Percentiles rank a stretch among this genome's conserved stretches.
phyloP scores from a whole-genome alignment of 1,140 invertebrate genomes.

The Meloidogyne hapla region DNA sequence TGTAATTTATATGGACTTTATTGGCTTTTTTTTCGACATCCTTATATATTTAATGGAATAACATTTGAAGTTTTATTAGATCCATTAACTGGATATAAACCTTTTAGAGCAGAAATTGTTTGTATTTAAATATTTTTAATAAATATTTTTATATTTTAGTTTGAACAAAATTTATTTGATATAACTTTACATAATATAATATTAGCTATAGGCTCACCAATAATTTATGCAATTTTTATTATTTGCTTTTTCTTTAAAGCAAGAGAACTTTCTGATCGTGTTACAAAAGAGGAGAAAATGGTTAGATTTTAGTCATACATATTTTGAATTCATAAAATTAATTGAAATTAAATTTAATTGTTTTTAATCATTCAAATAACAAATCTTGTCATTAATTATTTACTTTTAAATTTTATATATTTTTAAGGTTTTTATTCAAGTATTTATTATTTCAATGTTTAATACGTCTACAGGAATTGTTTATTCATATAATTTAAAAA shows the following conservation, averaged over 20 bases:
- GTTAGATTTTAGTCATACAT: not conserved
- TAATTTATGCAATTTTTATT: constrained; percentile 5
- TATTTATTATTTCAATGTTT: constrained; percentile 15
- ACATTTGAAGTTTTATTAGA: constrained; percentile 3
- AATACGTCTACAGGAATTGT: constrained; percentile 1
- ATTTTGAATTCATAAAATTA: too few relatives aligned
- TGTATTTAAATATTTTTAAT: not conserved
- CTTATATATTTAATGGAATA: constrained; percentile 10
- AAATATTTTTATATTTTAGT: not conserved
- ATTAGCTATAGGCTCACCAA: not conserved
- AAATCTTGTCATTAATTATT: too few relatives aligned
- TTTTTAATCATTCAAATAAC: too few relatives aligned
- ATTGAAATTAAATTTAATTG: too few relatives aligned
- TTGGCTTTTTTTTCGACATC: constrained; percentile 15
- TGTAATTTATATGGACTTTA: constrained; percentile 9
- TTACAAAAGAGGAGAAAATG: constrained; percentile 6
- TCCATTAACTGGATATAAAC: not conserved
- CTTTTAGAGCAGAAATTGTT: not conserved
- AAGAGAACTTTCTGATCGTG: not conserved
- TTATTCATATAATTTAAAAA: constrained; percentile 2
- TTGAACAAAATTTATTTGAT: not conserved
- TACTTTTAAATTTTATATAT: not conserved
- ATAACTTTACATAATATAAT: constrained; percentile 13
- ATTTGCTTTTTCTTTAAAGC: not conserved
- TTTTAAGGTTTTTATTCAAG: not conserved